A percentile compares a stretch with the other conserved stretches of the same genome.
These are phyloP conservation scores for Siphamia tubifer DNA, from an alignment of 2,113 vertebrate species.

Conservation along the genomic window DNA sequence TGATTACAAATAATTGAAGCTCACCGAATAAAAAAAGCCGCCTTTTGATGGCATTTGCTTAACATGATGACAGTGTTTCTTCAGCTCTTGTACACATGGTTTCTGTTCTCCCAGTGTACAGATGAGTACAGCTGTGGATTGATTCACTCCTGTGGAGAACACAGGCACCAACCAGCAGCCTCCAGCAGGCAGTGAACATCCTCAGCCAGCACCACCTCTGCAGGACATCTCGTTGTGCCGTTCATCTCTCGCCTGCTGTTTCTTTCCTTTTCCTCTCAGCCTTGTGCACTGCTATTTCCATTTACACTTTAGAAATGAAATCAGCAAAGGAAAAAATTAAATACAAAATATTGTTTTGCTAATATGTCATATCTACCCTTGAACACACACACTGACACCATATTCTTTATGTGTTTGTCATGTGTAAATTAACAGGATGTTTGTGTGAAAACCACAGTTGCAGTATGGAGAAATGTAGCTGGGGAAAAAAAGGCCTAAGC, in stretches of 20 bases:
- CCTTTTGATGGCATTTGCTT: not conserved
- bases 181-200: slow-evolving; percentile 29
- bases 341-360: not conserved
- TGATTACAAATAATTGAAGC: not conserved
- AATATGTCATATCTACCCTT: not conserved
- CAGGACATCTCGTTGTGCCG: slow-evolving; percentile 10
- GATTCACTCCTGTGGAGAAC: slow-evolving; percentile 29
- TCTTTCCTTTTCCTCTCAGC: not conserved
- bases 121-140: slow-evolving; percentile 8
- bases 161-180: slow-evolving; percentile 22
- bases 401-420: not conserved
- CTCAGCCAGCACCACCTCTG: not conserved
- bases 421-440: not conserved
- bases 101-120: not conserved
- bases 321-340: not conserved
- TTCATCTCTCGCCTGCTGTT: not conserved
- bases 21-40: not conserved
- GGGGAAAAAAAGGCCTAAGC: not conserved
- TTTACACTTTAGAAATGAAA: not conserved
- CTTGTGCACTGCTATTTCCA: not conserved
- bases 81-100: not conserved
- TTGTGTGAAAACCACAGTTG: not conserved
- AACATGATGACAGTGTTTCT: not conserved
- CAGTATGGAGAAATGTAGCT: not conserved
- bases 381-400: not conserved